These are phyloP conservation scores for Aphelinus certus DNA, from an alignment of 1,140 invertebrate species.

Conservation along the genomic window DNA sequence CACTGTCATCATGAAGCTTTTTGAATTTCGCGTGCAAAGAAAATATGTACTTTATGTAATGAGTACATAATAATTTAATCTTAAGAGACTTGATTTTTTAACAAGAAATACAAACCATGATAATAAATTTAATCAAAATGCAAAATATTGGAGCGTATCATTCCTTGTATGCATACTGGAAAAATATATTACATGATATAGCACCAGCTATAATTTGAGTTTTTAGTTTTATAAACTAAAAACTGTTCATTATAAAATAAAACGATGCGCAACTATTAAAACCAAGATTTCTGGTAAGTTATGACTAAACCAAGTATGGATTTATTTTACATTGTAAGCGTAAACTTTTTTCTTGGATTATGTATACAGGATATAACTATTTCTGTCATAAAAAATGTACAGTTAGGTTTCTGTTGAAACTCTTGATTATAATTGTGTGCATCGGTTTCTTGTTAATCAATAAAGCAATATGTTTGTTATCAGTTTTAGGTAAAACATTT, in stretches of 20 bases:
- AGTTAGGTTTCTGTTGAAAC: conserved; percentile 7
- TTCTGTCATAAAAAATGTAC: conserved; percentile 40
- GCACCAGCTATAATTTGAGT: conserved; percentile 41
- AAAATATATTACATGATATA: conserved; percentile 42
- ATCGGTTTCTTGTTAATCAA: conserved; percentile 24
- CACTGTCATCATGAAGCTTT: too few species aligned
- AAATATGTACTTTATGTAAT: too few species aligned
- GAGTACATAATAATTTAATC: conserved; percentile 2
- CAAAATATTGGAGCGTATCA: conserved; percentile 33
- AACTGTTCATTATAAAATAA: conserved; percentile 33
- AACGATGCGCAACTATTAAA: conserved; percentile 25
- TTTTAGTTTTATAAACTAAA: conserved; percentile 41
- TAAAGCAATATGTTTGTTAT: conserved; percentile 37
- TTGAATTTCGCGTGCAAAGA: too few species aligned
- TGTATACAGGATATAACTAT: conserved; percentile 28
- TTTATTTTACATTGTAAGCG: conserved; percentile 3
- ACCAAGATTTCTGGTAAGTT: conserved; percentile 30
- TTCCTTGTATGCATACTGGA: conserved; percentile 33
- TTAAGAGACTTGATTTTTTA: conserved; percentile 20
- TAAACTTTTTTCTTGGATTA: conserved; percentile 23
- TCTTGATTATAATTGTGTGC: conserved; percentile 28
- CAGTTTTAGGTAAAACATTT: conserved; percentile 35
- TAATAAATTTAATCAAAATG: conserved; percentile 34
- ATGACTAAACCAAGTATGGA: conserved; percentile 5
- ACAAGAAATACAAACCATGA: conserved; percentile 35